Evolutionary conservation across 2,888 invertebrate species (phyloP), one percentile per base, ranked within the genome.

Genomic region (Mimas tiliae): DNA sequence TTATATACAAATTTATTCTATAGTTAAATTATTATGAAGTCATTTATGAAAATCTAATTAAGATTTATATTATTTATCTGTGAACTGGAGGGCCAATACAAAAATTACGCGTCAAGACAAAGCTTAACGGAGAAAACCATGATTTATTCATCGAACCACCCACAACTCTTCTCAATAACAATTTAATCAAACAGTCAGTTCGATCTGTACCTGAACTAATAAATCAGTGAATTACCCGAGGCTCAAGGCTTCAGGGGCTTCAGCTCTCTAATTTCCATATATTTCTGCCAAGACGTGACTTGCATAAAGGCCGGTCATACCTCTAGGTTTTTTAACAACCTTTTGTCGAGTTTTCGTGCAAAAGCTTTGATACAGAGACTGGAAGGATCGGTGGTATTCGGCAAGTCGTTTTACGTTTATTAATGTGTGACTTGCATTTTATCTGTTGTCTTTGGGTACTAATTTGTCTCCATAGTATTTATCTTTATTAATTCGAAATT

Each of bases 261-360:
- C n/a, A 76, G 74, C 76, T 74, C 76, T 80, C 84, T 83, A 82
- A 89, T 88, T 89, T 84, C 78, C 86, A 83, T 85, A 85, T 75
- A 85, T 84, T 85, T 82, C 68, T 73, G 75, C 68, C 58, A 65
- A 64, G 72, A 81, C 84, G 83, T 79, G 83, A 66, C 74, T 71
- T 65, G 84, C 77, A 77, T 82, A 48, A 58, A 21, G 38, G 33
- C 42, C 68, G 66, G 45, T 64, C 63, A 69, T 69, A 67, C 52
- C 58, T 67, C 50, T 45, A 34, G 47, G 66, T 67, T 70, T 71
- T 70, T 69, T 65, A 64, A 66, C 67, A 66, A 67, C 55, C 65
- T 63, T 70, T 70, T 66, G 64, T 66, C 65, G 55, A 16, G 33
- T 45, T 55, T 63, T 47, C 38, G 62, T 58, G 66, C 45, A 48